Conservation (phyloP, 2,797 vertebrate species). For the Cuculus canorus region DNA sequence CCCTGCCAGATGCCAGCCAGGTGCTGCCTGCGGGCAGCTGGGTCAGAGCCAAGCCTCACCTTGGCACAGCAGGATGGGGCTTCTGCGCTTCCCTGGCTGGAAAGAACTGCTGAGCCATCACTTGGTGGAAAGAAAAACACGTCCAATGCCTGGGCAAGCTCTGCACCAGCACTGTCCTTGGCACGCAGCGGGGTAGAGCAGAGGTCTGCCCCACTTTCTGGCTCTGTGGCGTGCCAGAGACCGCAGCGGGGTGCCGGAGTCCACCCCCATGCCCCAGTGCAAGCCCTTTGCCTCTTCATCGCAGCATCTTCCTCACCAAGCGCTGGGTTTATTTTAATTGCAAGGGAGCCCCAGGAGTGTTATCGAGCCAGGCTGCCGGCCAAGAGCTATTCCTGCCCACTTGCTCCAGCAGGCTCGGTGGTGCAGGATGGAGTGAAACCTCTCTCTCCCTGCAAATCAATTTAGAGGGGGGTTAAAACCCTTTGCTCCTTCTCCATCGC, state of each 20-base stretch:
- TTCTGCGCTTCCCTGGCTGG: neutral
- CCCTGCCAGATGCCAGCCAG: neutral
- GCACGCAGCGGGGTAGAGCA: neutral
- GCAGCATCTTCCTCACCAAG: neutral
- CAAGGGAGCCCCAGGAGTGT: neutral
- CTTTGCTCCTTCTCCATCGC: neutral
- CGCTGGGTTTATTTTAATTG: neutral
- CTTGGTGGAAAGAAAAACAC: neutral
- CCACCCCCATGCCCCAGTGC: accelerated
- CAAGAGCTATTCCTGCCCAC: neutral
- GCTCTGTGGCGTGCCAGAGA: neutral
- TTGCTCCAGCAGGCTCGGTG: accelerated
- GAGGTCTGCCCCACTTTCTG: neutral
- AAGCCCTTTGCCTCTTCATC: neutral
- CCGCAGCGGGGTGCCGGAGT: accelerated
- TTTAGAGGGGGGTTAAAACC: neutral
- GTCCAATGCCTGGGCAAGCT: accelerated
- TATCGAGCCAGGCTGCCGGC: neutral
- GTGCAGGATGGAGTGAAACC: neutral
- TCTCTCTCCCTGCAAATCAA: neutral
- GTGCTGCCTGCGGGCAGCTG: neutral
- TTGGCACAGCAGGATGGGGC: neutral
- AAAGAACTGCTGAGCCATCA: neutral
- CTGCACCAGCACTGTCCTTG: neutral
- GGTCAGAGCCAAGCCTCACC: neutral